phyloP scores from a whole-genome alignment of 2,113 vertebrate genomes.

The Pachycephala philippinensis region DNA sequence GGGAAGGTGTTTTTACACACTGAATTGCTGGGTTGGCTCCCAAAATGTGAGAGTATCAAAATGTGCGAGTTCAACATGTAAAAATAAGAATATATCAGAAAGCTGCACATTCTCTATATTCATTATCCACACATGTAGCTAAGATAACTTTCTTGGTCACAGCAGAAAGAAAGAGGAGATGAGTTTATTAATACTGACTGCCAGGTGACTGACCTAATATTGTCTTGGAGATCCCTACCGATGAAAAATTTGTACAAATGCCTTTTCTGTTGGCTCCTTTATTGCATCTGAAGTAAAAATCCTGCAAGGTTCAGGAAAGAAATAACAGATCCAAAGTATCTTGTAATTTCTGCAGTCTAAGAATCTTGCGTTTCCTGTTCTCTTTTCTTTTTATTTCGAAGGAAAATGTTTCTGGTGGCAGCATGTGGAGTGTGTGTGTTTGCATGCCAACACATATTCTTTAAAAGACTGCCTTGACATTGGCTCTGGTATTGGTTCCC shows the following conservation, averaged over 20 bases:
- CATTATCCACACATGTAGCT: not conserved
- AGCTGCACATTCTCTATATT: not conserved
- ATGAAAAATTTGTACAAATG: not conserved
- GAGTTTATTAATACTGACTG: not conserved
- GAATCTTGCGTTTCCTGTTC: not conserved
- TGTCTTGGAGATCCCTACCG: not conserved
- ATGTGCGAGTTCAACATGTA: not conserved
- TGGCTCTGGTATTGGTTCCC: not conserved
- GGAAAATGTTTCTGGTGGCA: not conserved
- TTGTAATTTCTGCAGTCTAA: not conserved
- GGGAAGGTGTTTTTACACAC: not conserved
- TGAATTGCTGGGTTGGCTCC: not conserved
- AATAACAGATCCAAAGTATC: not conserved
- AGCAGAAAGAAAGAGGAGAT: not conserved
- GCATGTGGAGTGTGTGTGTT: not conserved
- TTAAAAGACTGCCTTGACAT: not conserved
- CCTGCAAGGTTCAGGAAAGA: not conserved
- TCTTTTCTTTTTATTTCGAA: not conserved
- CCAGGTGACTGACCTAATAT: not conserved
- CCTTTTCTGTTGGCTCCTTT: not conserved
- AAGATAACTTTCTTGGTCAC: not conserved
- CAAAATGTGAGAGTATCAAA: not conserved
- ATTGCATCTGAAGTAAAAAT: not conserved
- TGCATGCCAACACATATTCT: not conserved
- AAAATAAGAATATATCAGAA: not conserved